phyloP scores from a whole-genome alignment of 2,113 vertebrate genomes.

The Lathamus discolor region DNA sequence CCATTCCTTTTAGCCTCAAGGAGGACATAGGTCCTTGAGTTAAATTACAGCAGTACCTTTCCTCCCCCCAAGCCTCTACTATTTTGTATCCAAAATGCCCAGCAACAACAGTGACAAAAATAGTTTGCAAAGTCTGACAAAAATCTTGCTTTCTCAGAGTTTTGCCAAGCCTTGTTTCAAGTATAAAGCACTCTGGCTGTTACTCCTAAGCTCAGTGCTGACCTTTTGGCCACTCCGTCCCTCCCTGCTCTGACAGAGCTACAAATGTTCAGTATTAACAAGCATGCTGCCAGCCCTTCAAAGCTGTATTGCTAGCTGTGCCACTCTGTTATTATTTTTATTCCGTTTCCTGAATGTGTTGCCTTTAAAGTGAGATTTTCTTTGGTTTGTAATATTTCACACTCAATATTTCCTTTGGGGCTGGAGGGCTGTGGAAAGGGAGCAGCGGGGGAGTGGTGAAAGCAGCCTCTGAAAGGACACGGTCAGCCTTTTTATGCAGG shows the following conservation, averaged over 20 bases:
- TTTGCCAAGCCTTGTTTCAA: constrained; percentile 31
- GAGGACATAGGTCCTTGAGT: neutral
- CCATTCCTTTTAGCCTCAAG: neutral
- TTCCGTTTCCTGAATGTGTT: neutral
- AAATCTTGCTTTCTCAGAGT: neutral
- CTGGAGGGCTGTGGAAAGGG: neutral
- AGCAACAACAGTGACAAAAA: constrained; percentile 28
- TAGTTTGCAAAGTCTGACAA: constrained; percentile 9
- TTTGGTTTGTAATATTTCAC: neutral
- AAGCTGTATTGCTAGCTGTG: neutral
- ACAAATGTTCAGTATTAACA: neutral
- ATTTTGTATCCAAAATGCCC: constrained; percentile 34
- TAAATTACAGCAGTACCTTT: neutral
- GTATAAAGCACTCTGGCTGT: neutral
- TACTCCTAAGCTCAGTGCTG: neutral
- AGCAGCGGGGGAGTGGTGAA: neutral
- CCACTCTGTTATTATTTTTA: neutral
- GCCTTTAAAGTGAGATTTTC: neutral
- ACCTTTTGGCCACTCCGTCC: neutral
- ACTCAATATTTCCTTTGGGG: neutral
- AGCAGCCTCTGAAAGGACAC: neutral
- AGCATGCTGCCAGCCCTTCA: neutral
- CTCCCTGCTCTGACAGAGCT: neutral
- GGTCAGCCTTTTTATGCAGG: neutral
- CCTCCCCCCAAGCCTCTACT: neutral